A percentile compares a stretch with the other conserved stretches of the same genome.
phyloP scores from a whole-genome alignment of 2,888 invertebrate species.

The Nemoura dubitans region DNA sequence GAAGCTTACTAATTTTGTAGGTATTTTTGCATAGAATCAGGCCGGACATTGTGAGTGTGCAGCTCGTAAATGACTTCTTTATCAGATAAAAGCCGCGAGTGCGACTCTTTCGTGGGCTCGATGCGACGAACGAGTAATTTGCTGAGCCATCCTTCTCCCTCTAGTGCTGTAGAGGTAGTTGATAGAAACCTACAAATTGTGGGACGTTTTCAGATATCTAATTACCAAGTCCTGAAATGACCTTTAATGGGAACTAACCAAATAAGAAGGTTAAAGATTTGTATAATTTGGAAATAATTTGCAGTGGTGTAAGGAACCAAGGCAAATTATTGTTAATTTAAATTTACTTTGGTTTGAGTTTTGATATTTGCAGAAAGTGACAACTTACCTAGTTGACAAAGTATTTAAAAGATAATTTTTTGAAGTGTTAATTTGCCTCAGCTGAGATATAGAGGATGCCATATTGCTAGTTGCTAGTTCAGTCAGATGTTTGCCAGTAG shows the following conservation, averaged over 20 bases:
- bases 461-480: conserved; percentile 18
- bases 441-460: conserved; percentile 31
- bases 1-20: conserved; percentile 87
- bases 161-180: conserved; percentile 44
- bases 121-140: conserved; percentile 89
- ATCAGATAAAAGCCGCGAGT: conserved; percentile 95
- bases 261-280: not conserved
- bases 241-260: not conserved
- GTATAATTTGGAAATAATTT: not conserved
- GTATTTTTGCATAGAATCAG: conserved; percentile 87
- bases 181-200: conserved; percentile 45
- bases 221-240: not conserved
- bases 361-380: not conserved
- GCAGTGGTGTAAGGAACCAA: not conserved
- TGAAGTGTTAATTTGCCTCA: conserved; percentile 10
- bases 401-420: conserved; percentile 22
- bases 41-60: conserved; percentile 93
- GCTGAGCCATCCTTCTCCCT: conserved; percentile 82
- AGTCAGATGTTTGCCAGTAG: not conserved
- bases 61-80: conserved; percentile 96
- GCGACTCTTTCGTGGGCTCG: conserved; percentile 94
- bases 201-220: not conserved
- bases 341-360: not conserved
- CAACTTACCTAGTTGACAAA: conserved; percentile 37
- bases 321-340: not conserved